phyloP scores from a whole-genome alignment of 2,113 vertebrate species.

The Grammomys surdaster region DNA sequence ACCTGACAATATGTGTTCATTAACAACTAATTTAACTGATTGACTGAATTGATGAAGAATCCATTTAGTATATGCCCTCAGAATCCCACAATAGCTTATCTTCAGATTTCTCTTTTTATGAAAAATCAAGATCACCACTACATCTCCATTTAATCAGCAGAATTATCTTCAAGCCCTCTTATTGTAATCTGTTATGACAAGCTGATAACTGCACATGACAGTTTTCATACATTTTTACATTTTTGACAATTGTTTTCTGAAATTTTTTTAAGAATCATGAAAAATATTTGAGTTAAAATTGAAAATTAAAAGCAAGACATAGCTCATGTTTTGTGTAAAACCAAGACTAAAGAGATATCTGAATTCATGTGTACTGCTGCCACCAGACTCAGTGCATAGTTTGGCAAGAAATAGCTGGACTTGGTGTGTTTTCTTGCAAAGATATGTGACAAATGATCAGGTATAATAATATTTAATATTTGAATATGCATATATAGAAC shows the following conservation, averaged over 20 bases:
- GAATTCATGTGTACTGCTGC: background rate
- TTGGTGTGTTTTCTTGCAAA: conserved; percentile 64
- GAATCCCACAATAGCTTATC: background rate
- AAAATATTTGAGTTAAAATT: background rate
- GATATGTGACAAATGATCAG: conserved; percentile 64
- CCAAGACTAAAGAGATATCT: background rate
- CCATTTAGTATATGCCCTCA: background rate
- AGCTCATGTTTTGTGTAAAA: conserved; percentile 27
- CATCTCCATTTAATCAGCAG: background rate
- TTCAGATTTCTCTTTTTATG: background rate
- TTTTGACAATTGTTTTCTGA: conserved; percentile 35
- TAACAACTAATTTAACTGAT: background rate
- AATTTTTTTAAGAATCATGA: conserved; percentile 2
- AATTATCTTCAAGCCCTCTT: conserved; percentile 2
- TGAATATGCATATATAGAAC: conserved; percentile 55
- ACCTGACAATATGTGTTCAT: background rate
- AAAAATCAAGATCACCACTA: conserved; percentile 1
- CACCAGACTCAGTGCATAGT: background rate
- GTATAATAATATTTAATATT: conserved; percentile 75
- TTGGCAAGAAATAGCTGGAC: conserved; percentile 57
- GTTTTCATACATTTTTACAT: background rate
- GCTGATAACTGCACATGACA: background rate
- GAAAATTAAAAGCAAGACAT: conserved; percentile 30
- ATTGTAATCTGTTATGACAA: background rate
- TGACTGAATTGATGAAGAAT: conserved; percentile 1